Evolutionary conservation across 1,140 invertebrate genomes (phyloP), one percentile per base, ranked within the genome.

Genomic region (Nasonia vitripennis): DNA sequence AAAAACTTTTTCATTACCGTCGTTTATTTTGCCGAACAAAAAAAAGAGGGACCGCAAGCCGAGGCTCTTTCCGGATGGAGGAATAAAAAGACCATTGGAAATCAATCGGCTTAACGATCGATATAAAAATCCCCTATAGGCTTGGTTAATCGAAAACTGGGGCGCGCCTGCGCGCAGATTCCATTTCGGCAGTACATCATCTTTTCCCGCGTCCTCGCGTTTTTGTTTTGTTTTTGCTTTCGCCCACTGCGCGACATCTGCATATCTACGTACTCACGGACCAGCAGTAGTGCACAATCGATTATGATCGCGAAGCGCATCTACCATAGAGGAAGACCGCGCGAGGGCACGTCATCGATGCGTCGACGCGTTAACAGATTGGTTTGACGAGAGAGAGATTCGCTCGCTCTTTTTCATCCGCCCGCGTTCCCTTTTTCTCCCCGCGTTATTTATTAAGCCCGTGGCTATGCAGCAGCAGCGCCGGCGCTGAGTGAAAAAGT

Each of bases 361-460:
- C 51, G 48, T 51, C 41, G 74, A 77, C 31, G 74, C 74, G 34
- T 37, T 67, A 73, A 83, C 73, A 67, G 45, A 75, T 83, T 67
- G 73, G 45, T 20, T 82, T 73, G 27, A 85, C 51, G 48, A 80
- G 67, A 51, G 55, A 23, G 37, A 23, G 75, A 45, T 12, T 27
- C 20, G 20, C 23, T 3, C 41, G 10, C 20, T 20, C 31, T n/a
- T 79, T 27, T 34, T 27, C 51, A 67, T 34, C 55, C 27, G 55
- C 34, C 3, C 2, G 17, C 81, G 27, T 68, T 23, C 68, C 31
- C 23, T 70, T 80, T 68, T 78, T 80, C 17, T 7, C 20, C 7
- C 11, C 0, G 27, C 67, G 45, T 81, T 81, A 81, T 85, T 85
- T 85, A 74, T 85, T 75, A 75, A 80, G 45, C 37, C 6, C 37